These are phyloP conservation scores for Pyrrhia umbra DNA, from an alignment of 2,888 invertebrate species.

Conservation along the genomic window DNA sequence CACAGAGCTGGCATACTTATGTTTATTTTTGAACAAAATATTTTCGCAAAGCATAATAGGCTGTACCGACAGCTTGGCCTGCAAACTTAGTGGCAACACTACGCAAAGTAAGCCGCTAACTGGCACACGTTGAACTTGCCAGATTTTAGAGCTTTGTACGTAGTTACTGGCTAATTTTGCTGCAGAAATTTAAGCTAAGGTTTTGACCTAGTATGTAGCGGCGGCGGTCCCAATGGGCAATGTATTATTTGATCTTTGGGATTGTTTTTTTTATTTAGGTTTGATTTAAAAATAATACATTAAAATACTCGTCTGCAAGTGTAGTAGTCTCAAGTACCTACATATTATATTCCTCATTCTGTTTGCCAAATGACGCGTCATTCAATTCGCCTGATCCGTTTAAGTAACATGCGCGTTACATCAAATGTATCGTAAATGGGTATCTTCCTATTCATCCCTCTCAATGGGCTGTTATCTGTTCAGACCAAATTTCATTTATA, in stretches of 20 bases:
- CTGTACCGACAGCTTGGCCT: slow-evolving; percentile 20
- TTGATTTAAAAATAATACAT: slow-evolving; percentile 17
- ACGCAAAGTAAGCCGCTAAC: slow-evolving; percentile 36
- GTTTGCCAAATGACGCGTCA: slow-evolving; percentile 39
- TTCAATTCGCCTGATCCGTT: slow-evolving; percentile 38
- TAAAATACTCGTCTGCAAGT: slow-evolving; percentile 1
- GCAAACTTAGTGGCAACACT: slow-evolving; percentile 21
- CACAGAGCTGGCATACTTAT: slow-evolving; percentile 19
- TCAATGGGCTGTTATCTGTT: slow-evolving; percentile 13
- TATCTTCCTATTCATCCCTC: slow-evolving; percentile 12
- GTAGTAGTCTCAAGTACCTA: not conserved
- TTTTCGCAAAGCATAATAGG: slow-evolving; percentile 32
- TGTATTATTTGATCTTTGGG: too few relatives aligned
- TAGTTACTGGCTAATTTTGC: slow-evolving; percentile 6
- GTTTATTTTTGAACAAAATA: slow-evolving; percentile 38
- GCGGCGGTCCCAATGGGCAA: not conserved
- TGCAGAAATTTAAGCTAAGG: slow-evolving; percentile 11
- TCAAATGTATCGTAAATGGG: slow-evolving; percentile 27
- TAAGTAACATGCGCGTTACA: slow-evolving; percentile 25
- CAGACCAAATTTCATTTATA: slow-evolving; percentile 16
- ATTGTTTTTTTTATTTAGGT: too few relatives aligned
- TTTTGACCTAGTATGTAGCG: not conserved
- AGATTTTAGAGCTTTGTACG: slow-evolving; percentile 15
- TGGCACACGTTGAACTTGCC: slow-evolving; percentile 23
- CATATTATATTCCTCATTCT: slow-evolving; percentile 15